phyloP scores from a whole-genome alignment of 2,888 invertebrate species.

The Lochmaea capreae region DNA sequence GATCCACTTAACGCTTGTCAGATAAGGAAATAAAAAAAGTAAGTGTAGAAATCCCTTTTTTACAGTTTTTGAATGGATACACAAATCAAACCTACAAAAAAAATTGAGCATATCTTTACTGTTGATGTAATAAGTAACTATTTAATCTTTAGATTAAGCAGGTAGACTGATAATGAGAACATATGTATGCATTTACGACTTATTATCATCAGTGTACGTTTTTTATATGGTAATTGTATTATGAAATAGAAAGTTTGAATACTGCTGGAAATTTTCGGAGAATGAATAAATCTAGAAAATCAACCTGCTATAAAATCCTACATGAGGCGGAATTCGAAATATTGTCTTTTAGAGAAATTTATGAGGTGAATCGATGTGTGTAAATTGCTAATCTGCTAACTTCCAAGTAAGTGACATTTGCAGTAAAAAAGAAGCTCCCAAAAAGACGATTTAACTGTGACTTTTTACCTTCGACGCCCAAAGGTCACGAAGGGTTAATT shows the following conservation, averaged over 20 bases:
- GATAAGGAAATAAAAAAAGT: neutral
- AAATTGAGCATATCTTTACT: neutral
- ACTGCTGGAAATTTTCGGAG: neutral
- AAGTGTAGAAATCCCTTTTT: neutral
- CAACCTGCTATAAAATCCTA: neutral
- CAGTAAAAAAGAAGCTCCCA: conserved; percentile 52
- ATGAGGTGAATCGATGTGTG: conserved; percentile 27
- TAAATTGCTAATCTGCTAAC: conserved; percentile 32
- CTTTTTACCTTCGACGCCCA: conserved; percentile 62
- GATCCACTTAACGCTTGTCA: conserved; percentile 2
- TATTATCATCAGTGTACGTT: neutral
- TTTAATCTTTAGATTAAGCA: neutral
- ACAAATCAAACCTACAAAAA: neutral
- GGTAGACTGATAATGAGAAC: neutral
- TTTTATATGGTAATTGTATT: neutral
- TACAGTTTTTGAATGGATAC: neutral
- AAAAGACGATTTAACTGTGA: conserved; percentile 55
- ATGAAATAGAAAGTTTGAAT: neutral
- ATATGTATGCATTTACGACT: neutral
- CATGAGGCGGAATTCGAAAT: conserved; percentile 1
- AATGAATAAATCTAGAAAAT: neutral
- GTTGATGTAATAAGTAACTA: neutral
- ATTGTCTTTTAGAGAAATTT: conserved; percentile 22
- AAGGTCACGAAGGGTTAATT: conserved; percentile 65
- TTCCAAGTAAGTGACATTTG: conserved; percentile 49